A percentile compares a stretch with the other conserved stretches of the same genome.
Evolutionary conservation across 2,113 vertebrate species (phyloP).

Genomic region (Vulpes lagopus): DNA sequence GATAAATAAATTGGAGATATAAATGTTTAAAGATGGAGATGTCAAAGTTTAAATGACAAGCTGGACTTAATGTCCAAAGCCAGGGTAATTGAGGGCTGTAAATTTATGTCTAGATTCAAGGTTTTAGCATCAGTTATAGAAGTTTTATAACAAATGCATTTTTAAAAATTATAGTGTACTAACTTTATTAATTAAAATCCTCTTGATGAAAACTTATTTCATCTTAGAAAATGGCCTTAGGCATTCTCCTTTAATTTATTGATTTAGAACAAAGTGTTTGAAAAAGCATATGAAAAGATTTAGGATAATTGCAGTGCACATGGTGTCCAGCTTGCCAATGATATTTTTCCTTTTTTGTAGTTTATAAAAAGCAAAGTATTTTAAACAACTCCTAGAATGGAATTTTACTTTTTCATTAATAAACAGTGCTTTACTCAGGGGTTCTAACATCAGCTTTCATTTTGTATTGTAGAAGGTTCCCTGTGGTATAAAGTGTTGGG

Average conservation of each 20-base stretch:
- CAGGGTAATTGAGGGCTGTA: not conserved
- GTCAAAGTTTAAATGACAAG: not conserved
- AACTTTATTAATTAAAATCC: constrained; percentile 64
- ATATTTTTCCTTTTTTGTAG: constrained; percentile 33
- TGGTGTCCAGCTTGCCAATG: not conserved
- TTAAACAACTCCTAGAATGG: constrained; percentile 70
- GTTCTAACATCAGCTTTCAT: constrained; percentile 71
- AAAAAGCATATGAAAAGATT: constrained; percentile 59
- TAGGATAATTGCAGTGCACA: not conserved
- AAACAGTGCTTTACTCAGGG: constrained; percentile 48
- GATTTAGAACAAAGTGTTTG: constrained; percentile 57
- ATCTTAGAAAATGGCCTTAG: constrained; percentile 47
- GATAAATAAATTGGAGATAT: constrained; percentile 24
- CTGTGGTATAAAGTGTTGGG: constrained; percentile 75
- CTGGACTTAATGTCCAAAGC: constrained; percentile 2
- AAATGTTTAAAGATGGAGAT: not conserved
- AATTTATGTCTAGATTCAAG: not conserved
- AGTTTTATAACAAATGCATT: constrained; percentile 57
- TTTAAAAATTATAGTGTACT: constrained; percentile 37
- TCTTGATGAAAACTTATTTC: constrained; percentile 54
- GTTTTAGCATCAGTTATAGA: constrained; percentile 43
- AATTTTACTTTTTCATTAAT: constrained; percentile 73
- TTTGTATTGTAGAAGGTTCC: constrained; percentile 70
- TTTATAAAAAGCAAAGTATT: constrained; percentile 58
- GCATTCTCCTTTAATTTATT: constrained; percentile 57